Percentiles rank a stretch among this genome's conserved stretches.
phyloP scores from a whole-genome alignment of 35 echinoderm and acorn worm genomes.

The Apostichopus parvimensis region DNA sequence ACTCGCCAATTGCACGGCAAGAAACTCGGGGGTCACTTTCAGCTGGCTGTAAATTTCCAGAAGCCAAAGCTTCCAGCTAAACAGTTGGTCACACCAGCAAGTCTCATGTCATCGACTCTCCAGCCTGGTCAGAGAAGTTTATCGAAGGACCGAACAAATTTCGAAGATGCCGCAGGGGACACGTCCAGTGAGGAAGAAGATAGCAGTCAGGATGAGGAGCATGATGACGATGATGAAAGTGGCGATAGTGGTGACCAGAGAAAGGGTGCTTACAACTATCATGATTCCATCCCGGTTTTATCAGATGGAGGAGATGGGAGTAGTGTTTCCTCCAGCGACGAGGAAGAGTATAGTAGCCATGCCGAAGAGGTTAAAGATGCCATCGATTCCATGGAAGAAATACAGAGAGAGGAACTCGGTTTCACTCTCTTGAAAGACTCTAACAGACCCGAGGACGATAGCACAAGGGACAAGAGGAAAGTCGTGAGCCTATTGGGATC shows the following conservation, averaged over 20 bases:
- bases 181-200: background rate
- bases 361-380: background rate
- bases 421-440: constrained; percentile 11
- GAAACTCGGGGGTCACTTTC: constrained; percentile 1
- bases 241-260: background rate
- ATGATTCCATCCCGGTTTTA: background rate
- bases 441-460: background rate
- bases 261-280: background rate
- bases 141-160: background rate
- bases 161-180: background rate
- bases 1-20: background rate
- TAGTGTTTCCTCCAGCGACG: background rate
- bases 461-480: background rate
- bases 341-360: background rate
- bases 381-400: background rate
- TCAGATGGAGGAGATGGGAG: background rate
- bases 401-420: constrained; percentile 4
- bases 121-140: background rate
- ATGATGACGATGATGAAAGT: background rate
- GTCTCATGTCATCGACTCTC: background rate
- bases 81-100: constrained; percentile 20
- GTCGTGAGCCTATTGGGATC: background rate
- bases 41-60: constrained; percentile 20
- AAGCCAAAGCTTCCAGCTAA: background rate
- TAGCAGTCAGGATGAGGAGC: background rate